Base-by-base conservation (phyloP, 1,140 invertebrate species). In the Drosophila lini region DNA sequence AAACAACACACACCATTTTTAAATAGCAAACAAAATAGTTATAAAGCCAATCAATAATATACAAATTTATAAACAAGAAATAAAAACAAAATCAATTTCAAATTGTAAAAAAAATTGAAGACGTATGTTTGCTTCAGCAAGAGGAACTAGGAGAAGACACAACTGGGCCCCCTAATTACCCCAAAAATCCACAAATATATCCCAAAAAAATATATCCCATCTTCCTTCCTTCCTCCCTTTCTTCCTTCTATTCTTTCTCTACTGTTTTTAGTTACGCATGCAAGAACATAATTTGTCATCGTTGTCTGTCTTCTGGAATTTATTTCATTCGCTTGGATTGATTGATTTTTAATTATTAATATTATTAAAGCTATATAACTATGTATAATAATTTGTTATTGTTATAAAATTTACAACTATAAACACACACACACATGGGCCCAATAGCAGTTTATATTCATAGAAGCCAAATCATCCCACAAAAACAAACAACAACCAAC, bases 381-480 rank as follows among this genome's bases (percentile, higher is more conserved):
- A 78, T 78, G 62, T 84, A 79, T 73, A 55, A 88, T 88, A 77
- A 86, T 86, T 86, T 86, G 83, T 86, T 86, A 86, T 86, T 86
- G 83, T 86, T 86, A 86, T 86, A 61, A 79, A 79, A 77, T 88
- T 57, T 74, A 80, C 50, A 82, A 64, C 56, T 86, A 65, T 60
- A 78, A 74, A 84, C 64, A 75, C 60, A 80, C 53, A 78, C 48
- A 78, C 53, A 70, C 61, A 83, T 75, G 71, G 65, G 74, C 73
- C 65, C 70, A 88, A 81, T 67, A 58, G 44, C 74, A 73, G 68
- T 81, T 75, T 69, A 71, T 70, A 79, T 76, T 68, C 74, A 68
- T 76, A 63, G 74, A 85, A 75, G 82, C 82, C 82, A 85, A 85
- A 85, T 86, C 77, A 74, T 76, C 68, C 62, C 67, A 47, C 62